Conservation (phyloP, 2,113 vertebrate species). For the Otolemur garnettii region DNA sequence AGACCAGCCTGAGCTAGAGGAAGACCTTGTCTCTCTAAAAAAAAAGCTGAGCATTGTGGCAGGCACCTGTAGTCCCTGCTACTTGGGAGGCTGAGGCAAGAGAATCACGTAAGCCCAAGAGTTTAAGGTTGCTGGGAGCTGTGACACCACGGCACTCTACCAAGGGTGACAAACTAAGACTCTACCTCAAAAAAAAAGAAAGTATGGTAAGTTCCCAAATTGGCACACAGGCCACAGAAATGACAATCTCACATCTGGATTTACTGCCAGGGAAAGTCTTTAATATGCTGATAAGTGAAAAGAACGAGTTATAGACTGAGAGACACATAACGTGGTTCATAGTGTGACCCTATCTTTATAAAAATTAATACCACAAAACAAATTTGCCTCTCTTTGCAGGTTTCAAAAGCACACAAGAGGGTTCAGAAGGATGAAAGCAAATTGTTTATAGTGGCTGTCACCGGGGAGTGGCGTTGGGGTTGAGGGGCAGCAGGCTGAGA, state of each 20-base stretch:
- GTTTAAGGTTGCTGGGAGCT: too few relatives aligned
- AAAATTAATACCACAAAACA: background rate
- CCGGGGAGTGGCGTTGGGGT: background rate
- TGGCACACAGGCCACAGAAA: background rate
- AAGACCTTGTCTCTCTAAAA: too few relatives aligned
- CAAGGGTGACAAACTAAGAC: too few relatives aligned
- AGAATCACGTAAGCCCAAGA: too few relatives aligned
- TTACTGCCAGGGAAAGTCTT: background rate
- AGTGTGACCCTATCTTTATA: background rate
- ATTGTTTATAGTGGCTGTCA: background rate
- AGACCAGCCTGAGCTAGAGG: too few relatives aligned
- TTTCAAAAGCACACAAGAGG: background rate
- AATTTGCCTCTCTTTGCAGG: background rate
- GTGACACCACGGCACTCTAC: too few relatives aligned
- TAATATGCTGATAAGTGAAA: background rate
- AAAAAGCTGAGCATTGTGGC: too few relatives aligned
- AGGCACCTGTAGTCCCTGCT: too few relatives aligned
- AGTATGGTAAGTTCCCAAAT: background rate
- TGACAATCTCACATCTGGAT: background rate
- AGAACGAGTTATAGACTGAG: background rate
- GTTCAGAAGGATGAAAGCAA: background rate
- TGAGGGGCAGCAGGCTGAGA: background rate
- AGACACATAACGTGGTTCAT: fast-evolving
- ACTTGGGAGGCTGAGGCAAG: too few relatives aligned
- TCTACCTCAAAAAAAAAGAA: background rate